Conservation (phyloP, 2,113 vertebrate species). For the Euleptes europaea region DNA sequence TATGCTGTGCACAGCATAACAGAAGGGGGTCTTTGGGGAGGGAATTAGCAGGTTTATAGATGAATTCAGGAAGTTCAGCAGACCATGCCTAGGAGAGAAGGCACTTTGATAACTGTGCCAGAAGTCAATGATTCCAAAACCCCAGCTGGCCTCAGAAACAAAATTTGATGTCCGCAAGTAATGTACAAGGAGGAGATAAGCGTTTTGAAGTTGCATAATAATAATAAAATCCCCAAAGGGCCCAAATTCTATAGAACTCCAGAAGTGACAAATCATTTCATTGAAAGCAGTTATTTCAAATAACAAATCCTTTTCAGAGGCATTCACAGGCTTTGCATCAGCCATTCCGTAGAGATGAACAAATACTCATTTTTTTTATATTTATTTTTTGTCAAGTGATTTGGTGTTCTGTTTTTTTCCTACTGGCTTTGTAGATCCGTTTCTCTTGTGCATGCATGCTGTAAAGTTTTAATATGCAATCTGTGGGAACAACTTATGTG, state of each 20-base stretch:
- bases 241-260: not conserved
- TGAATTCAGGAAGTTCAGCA: slow-evolving; percentile 26
- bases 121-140: not conserved
- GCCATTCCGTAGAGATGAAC: not conserved
- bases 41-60: slow-evolving; percentile 1
- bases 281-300: not conserved
- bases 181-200: not conserved
- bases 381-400: too few relatives aligned
- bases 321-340: not conserved
- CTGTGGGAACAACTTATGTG: too few relatives aligned
- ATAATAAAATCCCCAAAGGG: not conserved
- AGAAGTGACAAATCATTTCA: not conserved
- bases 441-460: too few relatives aligned
- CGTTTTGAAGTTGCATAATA: not conserved
- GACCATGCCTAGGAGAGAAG: slow-evolving; percentile 9
- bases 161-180: not conserved
- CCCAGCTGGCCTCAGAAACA: not conserved
- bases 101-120: slow-evolving; percentile 12
- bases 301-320: not conserved
- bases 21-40: slow-evolving; percentile 4
- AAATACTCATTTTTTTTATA: too few relatives aligned
- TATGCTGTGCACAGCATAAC: not conserved
- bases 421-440: too few relatives aligned
- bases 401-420: too few relatives aligned
- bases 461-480: too few relatives aligned